Evolutionary conservation across 2,888 invertebrate genomes (phyloP), one percentile per base, ranked within the genome.

Genomic region (Mesorhabditis sp.): DNA sequence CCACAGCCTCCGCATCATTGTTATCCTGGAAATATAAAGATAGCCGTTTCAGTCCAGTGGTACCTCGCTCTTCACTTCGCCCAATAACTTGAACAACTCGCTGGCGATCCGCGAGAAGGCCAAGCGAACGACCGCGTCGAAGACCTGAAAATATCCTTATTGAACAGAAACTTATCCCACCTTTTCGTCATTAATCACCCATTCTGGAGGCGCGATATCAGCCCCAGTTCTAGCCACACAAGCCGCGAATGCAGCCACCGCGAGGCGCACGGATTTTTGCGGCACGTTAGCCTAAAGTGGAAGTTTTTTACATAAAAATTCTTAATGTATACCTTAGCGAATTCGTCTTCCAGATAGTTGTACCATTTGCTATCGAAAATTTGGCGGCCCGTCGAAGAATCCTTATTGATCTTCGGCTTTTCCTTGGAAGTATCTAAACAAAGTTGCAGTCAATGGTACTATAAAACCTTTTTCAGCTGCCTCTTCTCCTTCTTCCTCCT

Each of bases 141-240:
- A 83, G 10, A 83, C 72, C 68, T 77, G 62, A 72, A 71, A 67
- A 43, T 71, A 65, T 13, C 5, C 45, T 15, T 63, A 42, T 5
- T 42, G 45, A 43, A 41, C 41, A 13, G 10, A n/a, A 61, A 61
- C n/a, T 41, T 13, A 5, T 10, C 7, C 62, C 65, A 76, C 77
- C 71, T 83, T 76, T 69, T 83, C 81, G 15, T 71, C 67, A 44
- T 80, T 77, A 65, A 84, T 76, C 44, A 81, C 74, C 71, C 78
- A 82, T 68, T 80, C 77, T 4, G 80, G 80, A 10, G 80, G 70
- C 62, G 77, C 80, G 61, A 81, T 76, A 62, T 80, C 78, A 10
- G 81, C 80, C 13, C 82, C 82, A 45, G 83, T 80, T 42, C 84
- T 70, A 15, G 81, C 74, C 10, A 82, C 77, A 72, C 83, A 84